Conservation (phyloP, 2,113 vertebrate genomes). For the Eulacestoma nigropectus region DNA sequence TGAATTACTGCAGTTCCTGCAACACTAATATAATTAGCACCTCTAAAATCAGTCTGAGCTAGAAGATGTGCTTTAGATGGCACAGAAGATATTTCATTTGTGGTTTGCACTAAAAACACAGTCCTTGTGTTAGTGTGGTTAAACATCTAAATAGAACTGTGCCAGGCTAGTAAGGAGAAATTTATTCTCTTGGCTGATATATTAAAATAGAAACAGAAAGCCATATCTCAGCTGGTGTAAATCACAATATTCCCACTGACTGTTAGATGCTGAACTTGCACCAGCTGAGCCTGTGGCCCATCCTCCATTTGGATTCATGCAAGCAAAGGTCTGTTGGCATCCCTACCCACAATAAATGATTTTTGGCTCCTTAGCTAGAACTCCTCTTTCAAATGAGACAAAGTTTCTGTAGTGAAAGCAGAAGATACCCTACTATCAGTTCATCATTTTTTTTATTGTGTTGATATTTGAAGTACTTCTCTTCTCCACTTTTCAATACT, state of each 20-base stretch:
- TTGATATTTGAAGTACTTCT: background rate
- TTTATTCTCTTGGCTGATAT: background rate
- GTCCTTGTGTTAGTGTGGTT: background rate
- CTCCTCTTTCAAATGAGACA: background rate
- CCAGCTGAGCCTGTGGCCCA: conserved; percentile 7
- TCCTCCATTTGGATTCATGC: background rate
- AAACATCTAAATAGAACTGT: background rate
- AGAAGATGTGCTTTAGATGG: background rate
- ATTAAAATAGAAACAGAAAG: conserved; percentile 22
- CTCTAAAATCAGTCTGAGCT: conserved; percentile 23
- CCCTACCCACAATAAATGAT: background rate
- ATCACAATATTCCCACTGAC: background rate
- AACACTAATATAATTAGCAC: conserved; percentile 40
- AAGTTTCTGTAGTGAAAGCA: background rate
- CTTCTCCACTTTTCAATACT: background rate
- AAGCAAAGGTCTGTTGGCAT: background rate
- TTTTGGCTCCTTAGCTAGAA: background rate
- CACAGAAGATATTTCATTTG: background rate
- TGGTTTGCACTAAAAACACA: background rate
- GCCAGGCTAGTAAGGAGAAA: background rate
- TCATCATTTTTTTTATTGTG: background rate
- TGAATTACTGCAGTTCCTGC: conserved; percentile 38
- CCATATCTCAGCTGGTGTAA: conserved; percentile 20
- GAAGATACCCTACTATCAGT: background rate
- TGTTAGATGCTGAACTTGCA: background rate